These are phyloP conservation scores for Microctonus brassicae DNA, from an alignment of 2,888 invertebrate genomes.

Conservation along the genomic window DNA sequence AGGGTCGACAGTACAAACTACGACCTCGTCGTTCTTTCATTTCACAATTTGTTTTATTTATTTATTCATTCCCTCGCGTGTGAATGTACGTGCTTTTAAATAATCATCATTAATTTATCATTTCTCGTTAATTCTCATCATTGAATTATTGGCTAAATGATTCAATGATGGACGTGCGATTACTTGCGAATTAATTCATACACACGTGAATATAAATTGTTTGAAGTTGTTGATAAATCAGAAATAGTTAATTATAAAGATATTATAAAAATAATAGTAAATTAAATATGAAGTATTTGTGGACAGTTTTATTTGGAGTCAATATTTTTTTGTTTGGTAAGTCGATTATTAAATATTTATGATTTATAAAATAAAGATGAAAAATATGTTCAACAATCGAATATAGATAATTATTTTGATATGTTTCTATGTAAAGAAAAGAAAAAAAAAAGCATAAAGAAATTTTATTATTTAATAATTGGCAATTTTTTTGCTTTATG, in stretches of 20 bases:
- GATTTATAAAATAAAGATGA: not conserved
- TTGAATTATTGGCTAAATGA: not conserved
- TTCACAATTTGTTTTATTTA: not conserved
- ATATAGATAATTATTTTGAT: not conserved
- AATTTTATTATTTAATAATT: not conserved
- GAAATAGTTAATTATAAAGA: too few species aligned
- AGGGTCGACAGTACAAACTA: slow-evolving; percentile 45
- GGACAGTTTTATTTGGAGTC: not conserved
- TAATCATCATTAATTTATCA: not conserved
- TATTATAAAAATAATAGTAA: too few species aligned
- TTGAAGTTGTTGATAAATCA: too few species aligned
- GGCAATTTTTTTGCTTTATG: not conserved
- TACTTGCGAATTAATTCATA: not conserved
- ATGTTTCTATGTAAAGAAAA: not conserved
- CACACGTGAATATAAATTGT: not conserved
- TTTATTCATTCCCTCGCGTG: not conserved
- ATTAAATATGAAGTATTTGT: not conserved
- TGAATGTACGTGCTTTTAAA: not conserved
- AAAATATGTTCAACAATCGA: not conserved
- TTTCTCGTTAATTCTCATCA: not conserved
- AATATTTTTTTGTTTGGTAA: not conserved
- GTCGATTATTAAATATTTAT: not conserved
- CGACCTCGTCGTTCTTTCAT: not conserved
- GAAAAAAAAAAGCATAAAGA: not conserved
- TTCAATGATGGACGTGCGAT: not conserved